phyloP scores from a whole-genome alignment of 2,113 vertebrate species.

The Lontra canadensis region DNA sequence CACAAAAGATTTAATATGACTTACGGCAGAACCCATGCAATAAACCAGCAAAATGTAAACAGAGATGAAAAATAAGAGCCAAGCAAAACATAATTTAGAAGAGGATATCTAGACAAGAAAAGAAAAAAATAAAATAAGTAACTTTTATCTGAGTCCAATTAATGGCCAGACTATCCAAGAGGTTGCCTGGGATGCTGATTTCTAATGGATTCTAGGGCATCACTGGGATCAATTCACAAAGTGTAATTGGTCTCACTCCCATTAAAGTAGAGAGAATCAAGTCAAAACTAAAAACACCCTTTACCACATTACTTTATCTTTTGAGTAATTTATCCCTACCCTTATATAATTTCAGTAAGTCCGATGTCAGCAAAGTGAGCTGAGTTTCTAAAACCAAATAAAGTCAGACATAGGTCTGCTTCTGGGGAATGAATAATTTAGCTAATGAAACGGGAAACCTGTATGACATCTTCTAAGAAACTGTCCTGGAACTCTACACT shows the following conservation, averaged over 20 bases:
- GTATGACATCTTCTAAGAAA: not conserved
- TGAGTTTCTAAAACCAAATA: not conserved
- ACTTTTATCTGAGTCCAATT: not conserved
- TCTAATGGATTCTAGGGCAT: not conserved
- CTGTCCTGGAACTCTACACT: not conserved
- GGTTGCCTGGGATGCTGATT: not conserved
- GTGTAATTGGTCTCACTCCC: not conserved
- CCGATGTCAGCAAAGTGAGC: not conserved
- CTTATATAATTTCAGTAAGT: not conserved
- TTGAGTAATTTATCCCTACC: not conserved
- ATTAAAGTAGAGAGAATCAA: not conserved
- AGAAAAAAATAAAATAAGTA: not conserved
- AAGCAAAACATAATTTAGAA: conserved; percentile 7
- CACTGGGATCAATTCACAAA: not conserved
- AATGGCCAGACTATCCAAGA: not conserved
- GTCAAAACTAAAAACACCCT: not conserved
- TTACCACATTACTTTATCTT: not conserved
- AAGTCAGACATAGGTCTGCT: not conserved
- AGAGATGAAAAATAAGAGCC: conserved; percentile 33
- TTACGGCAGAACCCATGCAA: not conserved
- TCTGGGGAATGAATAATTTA: not conserved
- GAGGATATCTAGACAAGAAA: not conserved
- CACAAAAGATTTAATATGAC: conserved; percentile 42
- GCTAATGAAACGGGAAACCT: not conserved
- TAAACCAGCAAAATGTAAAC: conserved; percentile 39